These are phyloP conservation scores for Panulirus ornatus DNA, from an alignment of 1,140 invertebrate species.

Conservation along the genomic window DNA sequence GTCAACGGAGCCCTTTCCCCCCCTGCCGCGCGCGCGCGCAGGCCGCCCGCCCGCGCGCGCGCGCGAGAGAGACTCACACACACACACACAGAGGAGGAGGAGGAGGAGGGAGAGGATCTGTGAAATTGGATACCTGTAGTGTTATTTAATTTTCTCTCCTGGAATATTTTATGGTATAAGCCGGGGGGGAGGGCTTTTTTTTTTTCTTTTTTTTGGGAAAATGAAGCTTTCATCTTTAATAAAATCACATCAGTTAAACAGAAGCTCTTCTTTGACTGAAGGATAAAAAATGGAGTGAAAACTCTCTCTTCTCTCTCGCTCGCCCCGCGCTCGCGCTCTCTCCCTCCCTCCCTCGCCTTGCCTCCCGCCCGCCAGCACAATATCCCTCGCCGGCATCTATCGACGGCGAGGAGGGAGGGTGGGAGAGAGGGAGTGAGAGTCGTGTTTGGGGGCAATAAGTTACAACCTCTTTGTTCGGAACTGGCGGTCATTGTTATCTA, in stretches of 20 bases:
- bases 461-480: slow-evolving; percentile 55
- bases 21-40: slow-evolving; percentile 20
- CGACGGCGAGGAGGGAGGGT: neutral
- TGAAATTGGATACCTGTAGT: slow-evolving; percentile 59
- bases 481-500: slow-evolving; percentile 58
- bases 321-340: neutral
- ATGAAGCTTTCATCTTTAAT: slow-evolving; percentile 57
- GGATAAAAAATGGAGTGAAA: slow-evolving; percentile 25
- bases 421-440: neutral
- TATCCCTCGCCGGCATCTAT: too few relatives aligned
- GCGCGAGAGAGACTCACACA: too few relatives aligned
- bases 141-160: slow-evolving; percentile 60
- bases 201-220: too few relatives aligned
- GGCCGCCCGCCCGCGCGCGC: too few relatives aligned
- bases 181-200: slow-evolving; percentile 50
- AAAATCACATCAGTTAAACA: slow-evolving; percentile 59
- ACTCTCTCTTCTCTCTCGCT: neutral
- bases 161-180: slow-evolving; percentile 61
- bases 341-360: neutral
- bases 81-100: too few relatives aligned
- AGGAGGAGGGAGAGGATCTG: slow-evolving; percentile 56
- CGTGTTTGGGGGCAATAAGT: slow-evolving; percentile 51
- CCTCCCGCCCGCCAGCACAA: neutral
- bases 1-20: too few relatives aligned
- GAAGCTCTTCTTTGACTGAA: slow-evolving; percentile 38